phyloP scores from a whole-genome alignment of 2,888 invertebrate species.

The Amiota communis region DNA sequence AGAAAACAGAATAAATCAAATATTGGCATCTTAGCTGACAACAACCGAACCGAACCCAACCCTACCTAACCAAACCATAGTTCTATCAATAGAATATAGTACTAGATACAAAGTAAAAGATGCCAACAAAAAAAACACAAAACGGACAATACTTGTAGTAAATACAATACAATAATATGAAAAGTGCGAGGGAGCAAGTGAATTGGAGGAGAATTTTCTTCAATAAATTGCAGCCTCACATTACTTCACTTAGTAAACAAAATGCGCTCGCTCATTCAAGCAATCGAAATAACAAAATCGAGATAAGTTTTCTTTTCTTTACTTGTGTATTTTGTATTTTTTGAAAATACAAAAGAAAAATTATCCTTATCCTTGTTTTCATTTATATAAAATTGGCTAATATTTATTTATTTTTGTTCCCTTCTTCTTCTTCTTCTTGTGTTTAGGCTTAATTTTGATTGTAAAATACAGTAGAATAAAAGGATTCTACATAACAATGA shows the following conservation, averaged over 20 bases:
- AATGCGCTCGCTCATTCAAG: not conserved
- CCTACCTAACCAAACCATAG: too few relatives aligned
- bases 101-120: not conserved
- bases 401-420: not conserved
- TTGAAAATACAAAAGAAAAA: not conserved
- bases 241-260: conserved; percentile 10
- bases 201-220: not conserved
- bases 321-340: not conserved
- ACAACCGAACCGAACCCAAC: too few relatives aligned
- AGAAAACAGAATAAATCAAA: conserved; percentile 21
- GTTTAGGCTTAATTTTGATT: too few relatives aligned
- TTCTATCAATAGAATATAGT: not conserved
- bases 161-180: not conserved
- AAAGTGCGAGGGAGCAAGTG: not conserved
- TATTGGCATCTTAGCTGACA: conserved; percentile 19
- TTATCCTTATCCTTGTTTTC: not conserved
- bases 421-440: too few relatives aligned
- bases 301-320: conserved; percentile 19
- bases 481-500: not conserved
- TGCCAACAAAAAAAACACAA: not conserved
- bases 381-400: conserved; percentile 7
- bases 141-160: not conserved
- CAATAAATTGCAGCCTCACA: conserved; percentile 12
- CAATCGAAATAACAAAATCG: conserved; percentile 19
- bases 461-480: not conserved